Conservation (phyloP, 1,140 invertebrate species). For the Holotrichia oblita region DNA sequence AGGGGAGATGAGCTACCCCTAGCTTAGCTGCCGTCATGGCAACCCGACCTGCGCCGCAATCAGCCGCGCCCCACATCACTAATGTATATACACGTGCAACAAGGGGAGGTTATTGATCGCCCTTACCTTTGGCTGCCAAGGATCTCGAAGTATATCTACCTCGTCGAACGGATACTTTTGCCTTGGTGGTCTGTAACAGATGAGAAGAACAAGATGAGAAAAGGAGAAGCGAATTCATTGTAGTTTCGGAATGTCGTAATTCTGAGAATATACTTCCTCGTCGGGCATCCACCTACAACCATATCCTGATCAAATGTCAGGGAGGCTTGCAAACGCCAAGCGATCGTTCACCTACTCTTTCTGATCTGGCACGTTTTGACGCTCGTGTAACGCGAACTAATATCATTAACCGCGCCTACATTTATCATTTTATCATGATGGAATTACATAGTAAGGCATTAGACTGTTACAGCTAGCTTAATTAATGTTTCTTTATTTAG, state of each 20-base stretch:
- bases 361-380: neutral
- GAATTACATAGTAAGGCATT: neutral
- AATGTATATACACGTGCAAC: slow-evolving; percentile 62
- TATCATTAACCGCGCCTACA: slow-evolving; percentile 5
- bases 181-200: slow-evolving; percentile 13
- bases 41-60: slow-evolving; percentile 46
- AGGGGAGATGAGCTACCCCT: slow-evolving; percentile 56
- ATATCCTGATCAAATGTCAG: neutral
- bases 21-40: slow-evolving; percentile 53
- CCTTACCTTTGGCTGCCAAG: slow-evolving; percentile 34
- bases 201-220: neutral
- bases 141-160: slow-evolving; percentile 22
- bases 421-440: neutral
- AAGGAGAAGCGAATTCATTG: neutral
- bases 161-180: slow-evolving; percentile 22
- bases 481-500: neutral
- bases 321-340: neutral
- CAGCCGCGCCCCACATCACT: slow-evolving; percentile 60
- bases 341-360: neutral
- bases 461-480: neutral
- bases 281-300: neutral
- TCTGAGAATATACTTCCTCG: neutral
- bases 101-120: slow-evolving; percentile 52
- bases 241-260: neutral
- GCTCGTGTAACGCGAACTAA: neutral